These are phyloP conservation scores for Decapterus maruadsi DNA, from an alignment of 2,797 vertebrate genomes.

Conservation along the genomic window DNA sequence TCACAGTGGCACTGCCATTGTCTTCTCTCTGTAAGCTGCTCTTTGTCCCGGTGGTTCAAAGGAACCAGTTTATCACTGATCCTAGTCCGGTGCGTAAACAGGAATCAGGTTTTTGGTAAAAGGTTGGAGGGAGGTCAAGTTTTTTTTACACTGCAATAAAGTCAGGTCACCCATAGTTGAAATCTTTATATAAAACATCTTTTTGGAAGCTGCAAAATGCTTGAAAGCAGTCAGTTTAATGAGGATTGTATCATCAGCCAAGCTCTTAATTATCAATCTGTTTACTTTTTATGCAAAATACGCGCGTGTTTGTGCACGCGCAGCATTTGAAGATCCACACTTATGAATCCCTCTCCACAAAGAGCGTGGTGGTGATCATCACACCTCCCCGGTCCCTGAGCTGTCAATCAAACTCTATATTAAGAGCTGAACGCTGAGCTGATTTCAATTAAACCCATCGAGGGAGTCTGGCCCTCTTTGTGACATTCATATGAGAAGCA, in stretches of 20 bases:
- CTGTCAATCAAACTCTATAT: no score
- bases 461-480: background rate
- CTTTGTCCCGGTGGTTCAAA: slow-evolving; percentile 12
- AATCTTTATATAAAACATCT: background rate
- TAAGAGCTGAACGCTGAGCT: background rate
- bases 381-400: no score
- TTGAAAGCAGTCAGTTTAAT: no score
- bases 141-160: background rate
- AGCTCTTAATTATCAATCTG: no score
- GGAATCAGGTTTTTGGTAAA: background rate
- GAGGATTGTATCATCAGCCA: no score
- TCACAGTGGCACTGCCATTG: no score
- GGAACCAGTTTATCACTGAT: slow-evolving; percentile 25
- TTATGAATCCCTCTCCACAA: no score
- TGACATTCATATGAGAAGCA: background rate
- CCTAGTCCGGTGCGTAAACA: slow-evolving; percentile 10
- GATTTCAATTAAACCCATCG: background rate
- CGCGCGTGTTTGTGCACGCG: no score
- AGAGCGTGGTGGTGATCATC: no score
- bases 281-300: no score
- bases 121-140: slow-evolving; percentile 33
- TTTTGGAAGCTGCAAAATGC: no score
- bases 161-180: background rate
- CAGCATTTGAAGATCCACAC: no score
- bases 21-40: background rate